phyloP scores from a whole-genome alignment of 1,140 invertebrate species.

The Cydia fagiglandana region DNA sequence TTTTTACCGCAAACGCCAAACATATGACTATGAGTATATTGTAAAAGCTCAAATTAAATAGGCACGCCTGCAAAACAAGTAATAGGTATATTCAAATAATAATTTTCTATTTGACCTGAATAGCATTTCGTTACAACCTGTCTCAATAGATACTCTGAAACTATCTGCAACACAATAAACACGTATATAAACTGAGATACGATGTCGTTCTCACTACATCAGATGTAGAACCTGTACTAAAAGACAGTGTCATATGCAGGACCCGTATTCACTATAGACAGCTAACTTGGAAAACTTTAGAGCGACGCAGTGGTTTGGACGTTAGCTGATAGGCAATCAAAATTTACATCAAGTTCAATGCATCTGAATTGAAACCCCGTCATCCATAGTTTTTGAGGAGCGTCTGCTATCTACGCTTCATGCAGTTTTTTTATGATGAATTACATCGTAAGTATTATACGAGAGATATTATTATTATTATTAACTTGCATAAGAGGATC shows the following conservation, averaged over 20 bases:
- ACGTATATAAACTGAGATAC: neutral
- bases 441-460: too few species aligned
- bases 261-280: neutral
- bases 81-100: too few species aligned
- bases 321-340: conserved; percentile 18
- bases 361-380: conserved; percentile 5
- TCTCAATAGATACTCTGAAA: neutral
- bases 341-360: conserved; percentile 27
- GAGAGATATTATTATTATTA: too few species aligned
- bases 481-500: too few species aligned
- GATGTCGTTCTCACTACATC: neutral
- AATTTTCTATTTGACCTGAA: neutral
- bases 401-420: neutral
- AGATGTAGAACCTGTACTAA: neutral
- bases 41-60: too few species aligned
- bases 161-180: neutral
- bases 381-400: conserved; percentile 11
- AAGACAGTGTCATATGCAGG: conserved; percentile 13
- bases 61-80: too few species aligned
- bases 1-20: too few species aligned
- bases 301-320: neutral
- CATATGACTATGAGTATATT: too few species aligned
- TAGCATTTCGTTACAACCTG: neutral
- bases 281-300: conserved; percentile 8
- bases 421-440: neutral